Evolutionary conservation across 2,888 invertebrate species (phyloP).

Genomic region (Furcula furcula): DNA sequence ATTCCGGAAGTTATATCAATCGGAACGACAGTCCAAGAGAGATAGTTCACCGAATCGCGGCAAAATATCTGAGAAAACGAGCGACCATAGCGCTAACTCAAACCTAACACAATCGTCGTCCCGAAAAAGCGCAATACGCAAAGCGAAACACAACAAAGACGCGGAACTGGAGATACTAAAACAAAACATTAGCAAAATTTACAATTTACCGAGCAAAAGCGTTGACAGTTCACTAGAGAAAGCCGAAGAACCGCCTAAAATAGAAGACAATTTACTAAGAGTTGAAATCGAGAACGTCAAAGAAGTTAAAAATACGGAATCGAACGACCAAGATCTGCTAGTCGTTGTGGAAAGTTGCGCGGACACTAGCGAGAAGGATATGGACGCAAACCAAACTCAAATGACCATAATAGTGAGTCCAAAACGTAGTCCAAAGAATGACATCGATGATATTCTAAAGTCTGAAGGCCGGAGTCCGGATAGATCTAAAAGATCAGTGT

Average conservation of each 20-base stretch:
- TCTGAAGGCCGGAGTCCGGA: background rate
- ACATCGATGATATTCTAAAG: background rate
- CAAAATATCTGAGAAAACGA: slow-evolving; percentile 1
- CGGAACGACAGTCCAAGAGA: slow-evolving; percentile 9
- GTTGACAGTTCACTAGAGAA: slow-evolving; percentile 1
- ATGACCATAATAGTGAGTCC: slow-evolving; percentile 58
- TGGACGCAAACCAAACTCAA: slow-evolving; percentile 25
- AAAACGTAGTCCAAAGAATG: slow-evolving; percentile 16
- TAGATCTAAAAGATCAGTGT: slow-evolving; percentile 10
- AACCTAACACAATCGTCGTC: background rate
- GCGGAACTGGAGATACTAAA: slow-evolving; percentile 47
- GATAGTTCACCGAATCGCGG: background rate
- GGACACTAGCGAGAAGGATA: slow-evolving; percentile 20
- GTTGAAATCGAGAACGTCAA: slow-evolving; percentile 49
- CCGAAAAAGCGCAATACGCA: slow-evolving; percentile 16
- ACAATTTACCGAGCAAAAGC: slow-evolving; percentile 31
- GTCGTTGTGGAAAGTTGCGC: slow-evolving; percentile 50
- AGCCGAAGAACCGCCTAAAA: slow-evolving; percentile 9
- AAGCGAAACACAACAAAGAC: slow-evolving; percentile 23
- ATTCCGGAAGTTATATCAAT: slow-evolving; percentile 61
- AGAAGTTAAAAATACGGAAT: slow-evolving; percentile 33
- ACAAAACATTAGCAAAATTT: slow-evolving; percentile 45
- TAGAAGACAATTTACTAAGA: slow-evolving; percentile 35
- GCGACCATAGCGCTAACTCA: slow-evolving; percentile 1
- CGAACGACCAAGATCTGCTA: slow-evolving; percentile 32